phyloP scores from a whole-genome alignment of 2,797 vertebrate genomes.

The Hydrolagus colliei region DNA sequence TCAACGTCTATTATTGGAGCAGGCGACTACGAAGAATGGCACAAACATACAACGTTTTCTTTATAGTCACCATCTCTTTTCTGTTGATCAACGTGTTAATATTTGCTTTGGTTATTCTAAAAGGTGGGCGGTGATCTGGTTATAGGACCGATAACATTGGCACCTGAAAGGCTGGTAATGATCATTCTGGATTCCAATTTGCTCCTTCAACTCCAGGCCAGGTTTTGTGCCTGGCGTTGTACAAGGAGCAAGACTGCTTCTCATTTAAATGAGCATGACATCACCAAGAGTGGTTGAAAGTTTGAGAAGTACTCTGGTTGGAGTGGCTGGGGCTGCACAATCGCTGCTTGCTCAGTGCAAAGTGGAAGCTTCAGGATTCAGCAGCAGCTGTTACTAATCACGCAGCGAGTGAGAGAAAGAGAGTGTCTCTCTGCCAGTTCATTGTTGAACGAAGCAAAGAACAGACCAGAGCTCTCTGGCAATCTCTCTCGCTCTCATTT shows the following conservation, averaged over 20 bases:
- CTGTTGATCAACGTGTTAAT: too few species aligned
- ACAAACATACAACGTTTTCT: too few species aligned
- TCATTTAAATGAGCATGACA: constrained; percentile 23
- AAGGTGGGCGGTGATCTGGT: too few species aligned
- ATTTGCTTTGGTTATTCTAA: too few species aligned
- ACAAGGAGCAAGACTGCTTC: background rate
- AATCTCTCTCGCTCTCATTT: too few species aligned
- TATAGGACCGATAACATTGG: too few species aligned
- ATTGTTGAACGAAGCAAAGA: too few species aligned
- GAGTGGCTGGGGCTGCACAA: background rate
- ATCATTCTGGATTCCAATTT: background rate
- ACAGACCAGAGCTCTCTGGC: too few species aligned
- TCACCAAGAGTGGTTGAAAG: background rate
- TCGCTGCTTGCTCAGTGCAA: background rate
- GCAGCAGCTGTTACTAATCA: background rate
- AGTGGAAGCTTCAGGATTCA: background rate
- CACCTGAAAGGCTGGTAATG: too few species aligned
- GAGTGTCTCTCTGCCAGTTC: background rate
- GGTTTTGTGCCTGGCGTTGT: background rate
- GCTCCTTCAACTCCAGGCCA: background rate
- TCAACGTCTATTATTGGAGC: too few species aligned
- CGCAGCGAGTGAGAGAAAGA: background rate
- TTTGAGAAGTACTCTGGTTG: background rate
- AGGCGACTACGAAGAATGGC: too few species aligned
- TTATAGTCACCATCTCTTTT: too few species aligned